Conservation (phyloP, 2,888 invertebrate genomes). For the Chalcis sispes region DNA sequence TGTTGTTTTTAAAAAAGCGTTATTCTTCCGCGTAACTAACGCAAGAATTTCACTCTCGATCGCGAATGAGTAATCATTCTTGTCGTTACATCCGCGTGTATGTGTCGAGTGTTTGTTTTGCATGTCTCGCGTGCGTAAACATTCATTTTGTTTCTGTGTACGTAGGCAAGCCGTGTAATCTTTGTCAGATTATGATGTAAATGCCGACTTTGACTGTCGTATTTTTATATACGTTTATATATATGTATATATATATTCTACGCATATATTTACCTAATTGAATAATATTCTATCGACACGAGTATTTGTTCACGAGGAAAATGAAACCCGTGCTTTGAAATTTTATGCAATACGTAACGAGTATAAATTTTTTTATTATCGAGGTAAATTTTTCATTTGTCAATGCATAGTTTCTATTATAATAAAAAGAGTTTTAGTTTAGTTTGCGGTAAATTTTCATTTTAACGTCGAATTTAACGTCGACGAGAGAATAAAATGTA, state of each 20-base stretch:
- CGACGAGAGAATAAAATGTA: no score
- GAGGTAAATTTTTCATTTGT: no score
- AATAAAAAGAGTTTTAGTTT: no score
- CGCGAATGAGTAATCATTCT: constrained; percentile 26
- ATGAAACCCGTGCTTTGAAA: no score
- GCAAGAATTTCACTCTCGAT: constrained; percentile 10
- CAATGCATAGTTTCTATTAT: no score
- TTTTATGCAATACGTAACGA: no score
- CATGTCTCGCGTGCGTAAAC: constrained; percentile 7
- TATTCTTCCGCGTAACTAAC: constrained; percentile 4
- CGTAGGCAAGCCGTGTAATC: not conserved
- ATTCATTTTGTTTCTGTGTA: constrained; percentile 8
- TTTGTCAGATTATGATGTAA: constrained; percentile 2
- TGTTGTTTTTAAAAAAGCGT: not conserved
- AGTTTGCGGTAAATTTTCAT: no score
- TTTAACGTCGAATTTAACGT: no score
- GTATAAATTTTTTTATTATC: no score
- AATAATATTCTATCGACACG: not conserved
- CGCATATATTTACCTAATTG: not conserved
- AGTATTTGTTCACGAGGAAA: not conserved
- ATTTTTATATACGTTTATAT: not conserved
- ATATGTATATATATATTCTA: not conserved
- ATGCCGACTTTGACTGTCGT: not conserved
- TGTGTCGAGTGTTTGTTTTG: constrained; percentile 40
- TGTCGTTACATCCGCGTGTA: no score